Evolutionary conservation across 2,888 invertebrate species (phyloP), one percentile per base, ranked within the genome.

Genomic region (Acholoe squamosa): DNA sequence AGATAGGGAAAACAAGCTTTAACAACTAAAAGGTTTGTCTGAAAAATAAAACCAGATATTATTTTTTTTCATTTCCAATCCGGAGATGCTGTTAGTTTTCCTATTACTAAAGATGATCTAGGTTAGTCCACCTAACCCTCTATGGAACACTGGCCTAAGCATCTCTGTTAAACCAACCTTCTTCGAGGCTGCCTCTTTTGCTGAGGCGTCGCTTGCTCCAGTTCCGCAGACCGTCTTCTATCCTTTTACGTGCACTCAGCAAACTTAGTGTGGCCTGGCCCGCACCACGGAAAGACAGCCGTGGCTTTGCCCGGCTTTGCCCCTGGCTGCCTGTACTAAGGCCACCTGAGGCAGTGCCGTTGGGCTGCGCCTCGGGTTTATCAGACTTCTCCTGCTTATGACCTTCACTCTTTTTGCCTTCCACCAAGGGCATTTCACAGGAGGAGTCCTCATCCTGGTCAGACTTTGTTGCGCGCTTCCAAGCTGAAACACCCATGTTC

Each of bases 101-200:
- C 43, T 10, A 43, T 10, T 43, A 43, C 43, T 43, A 43, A 43
- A 43, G 43, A 43, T 10, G 43, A 43, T n/a, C 43, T 43, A 7
- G n/a, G 61, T 61, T 61, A 61, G 61, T 61, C 80, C 80, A 14
- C 16, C 3, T 28, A 34, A 71, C 25, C 28, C 3, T 5, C 28
- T 56, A 22, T 43, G 28, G 22, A 71, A 0, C 5, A 61, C 19
- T n/a, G 19, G 1, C 61, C 84, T 34, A 67, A 61, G 61, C 61
- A n/a, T 61, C 61, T 61, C 61, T 61, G 43, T 3, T 43, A n/a
- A 80, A 80, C 89, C 91, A 91, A 95, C 95, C 95, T 93, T 99
- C 98, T 96, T 98, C 98, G 92, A 97, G 97, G 94, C 98, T 98
- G 33, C 98, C 98, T 95, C 98, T 97, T 96, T 98, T 98, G 95